These are phyloP conservation scores for Pherbina coryleti DNA, from an alignment of 2,888 invertebrate species.

Conservation along the genomic window DNA sequence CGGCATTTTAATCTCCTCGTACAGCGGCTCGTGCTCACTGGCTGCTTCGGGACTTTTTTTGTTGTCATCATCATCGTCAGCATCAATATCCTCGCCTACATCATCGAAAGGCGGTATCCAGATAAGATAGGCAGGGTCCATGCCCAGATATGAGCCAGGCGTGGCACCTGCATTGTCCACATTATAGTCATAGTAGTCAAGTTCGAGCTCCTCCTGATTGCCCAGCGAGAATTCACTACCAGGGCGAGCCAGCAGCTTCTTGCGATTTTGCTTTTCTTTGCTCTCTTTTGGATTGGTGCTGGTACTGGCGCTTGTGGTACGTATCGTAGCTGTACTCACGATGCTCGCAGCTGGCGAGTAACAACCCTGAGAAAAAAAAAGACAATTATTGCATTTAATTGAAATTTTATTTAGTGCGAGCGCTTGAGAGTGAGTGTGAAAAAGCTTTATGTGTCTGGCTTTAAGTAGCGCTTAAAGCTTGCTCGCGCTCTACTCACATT, in stretches of 20 bases:
- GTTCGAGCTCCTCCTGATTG: constrained; percentile 82
- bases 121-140: constrained; percentile 89
- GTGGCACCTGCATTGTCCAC: constrained; percentile 86
- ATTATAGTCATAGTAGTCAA: constrained; percentile 91
- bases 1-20: constrained; percentile 71
- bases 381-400: background rate
- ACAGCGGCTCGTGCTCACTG: constrained; percentile 59
- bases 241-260: constrained; percentile 75
- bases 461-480: background rate
- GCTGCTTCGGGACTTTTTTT: constrained; percentile 63
- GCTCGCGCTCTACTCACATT: constrained; percentile 58
- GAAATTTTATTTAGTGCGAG: background rate
- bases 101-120: constrained; percentile 89
- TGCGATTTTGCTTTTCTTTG: constrained; percentile 83
- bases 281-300: constrained; percentile 78
- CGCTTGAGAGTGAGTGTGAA: background rate
- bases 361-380: constrained; percentile 72
- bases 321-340: constrained; percentile 76
- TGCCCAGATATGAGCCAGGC: constrained; percentile 87
- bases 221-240: constrained; percentile 84
- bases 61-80: constrained; percentile 72
- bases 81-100: constrained; percentile 80
- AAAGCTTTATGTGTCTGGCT: too few relatives aligned
- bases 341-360: constrained; percentile 80
- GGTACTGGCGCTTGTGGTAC: constrained; percentile 72